A percentile compares a stretch with the other conserved stretches of the same genome.
These are phyloP conservation scores for Limenitis camilla DNA, from an alignment of 2,888 invertebrate species.

Conservation along the genomic window DNA sequence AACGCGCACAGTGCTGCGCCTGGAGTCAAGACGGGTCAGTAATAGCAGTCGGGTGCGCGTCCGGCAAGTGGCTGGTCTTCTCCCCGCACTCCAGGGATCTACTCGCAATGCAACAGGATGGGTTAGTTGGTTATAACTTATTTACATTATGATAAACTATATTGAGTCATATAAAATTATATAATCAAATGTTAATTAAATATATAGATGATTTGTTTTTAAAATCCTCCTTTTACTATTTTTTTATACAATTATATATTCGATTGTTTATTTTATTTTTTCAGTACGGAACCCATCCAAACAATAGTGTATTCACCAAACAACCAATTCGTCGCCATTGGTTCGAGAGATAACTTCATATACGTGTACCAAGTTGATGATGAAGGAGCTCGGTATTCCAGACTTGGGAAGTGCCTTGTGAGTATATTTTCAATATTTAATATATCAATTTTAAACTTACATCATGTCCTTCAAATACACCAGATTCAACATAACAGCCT, in stretches of 20 bases:
- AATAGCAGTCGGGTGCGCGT: constrained; percentile 84
- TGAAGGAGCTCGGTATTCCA: constrained; percentile 82
- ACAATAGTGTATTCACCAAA: constrained; percentile 86
- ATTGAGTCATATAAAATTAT: no score
- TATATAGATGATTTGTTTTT: no score
- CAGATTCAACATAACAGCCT: no score
- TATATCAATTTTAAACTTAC: background rate
- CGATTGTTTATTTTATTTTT: background rate
- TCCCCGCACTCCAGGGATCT: constrained; percentile 85
- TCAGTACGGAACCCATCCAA: constrained; percentile 76
- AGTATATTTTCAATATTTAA: constrained; percentile 40
- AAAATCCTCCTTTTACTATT: no score
- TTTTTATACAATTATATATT: background rate
- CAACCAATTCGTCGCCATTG: constrained; percentile 86
- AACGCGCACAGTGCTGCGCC: constrained; percentile 86
- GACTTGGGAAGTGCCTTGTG: constrained; percentile 90
- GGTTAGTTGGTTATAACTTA: constrained; percentile 42
- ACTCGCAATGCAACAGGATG: constrained; percentile 80
- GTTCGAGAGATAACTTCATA: constrained; percentile 91
- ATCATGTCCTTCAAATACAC: no score
- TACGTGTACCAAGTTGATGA: constrained; percentile 91
- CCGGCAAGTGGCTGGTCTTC: constrained; percentile 88
- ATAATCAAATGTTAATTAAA: no score
- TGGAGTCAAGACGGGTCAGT: constrained; percentile 86
- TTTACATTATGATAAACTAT: no score